These are phyloP conservation scores for Philaethria dido DNA, from an alignment of 2,888 invertebrate genomes.

Conservation along the genomic window DNA sequence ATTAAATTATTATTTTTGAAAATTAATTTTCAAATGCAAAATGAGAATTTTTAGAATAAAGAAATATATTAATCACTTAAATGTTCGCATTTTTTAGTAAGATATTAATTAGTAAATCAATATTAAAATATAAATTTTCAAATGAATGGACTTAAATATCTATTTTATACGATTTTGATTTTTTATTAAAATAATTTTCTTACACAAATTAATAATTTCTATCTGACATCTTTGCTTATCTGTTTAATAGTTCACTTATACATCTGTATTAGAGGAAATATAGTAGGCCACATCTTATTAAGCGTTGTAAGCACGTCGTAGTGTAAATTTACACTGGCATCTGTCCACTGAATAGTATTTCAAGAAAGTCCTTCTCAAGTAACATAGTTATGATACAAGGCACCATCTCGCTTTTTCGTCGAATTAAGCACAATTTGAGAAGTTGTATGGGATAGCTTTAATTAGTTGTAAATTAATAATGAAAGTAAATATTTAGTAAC, in stretches of 20 bases:
- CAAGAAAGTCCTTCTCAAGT: slow-evolving; percentile 31
- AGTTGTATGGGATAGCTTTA: slow-evolving; percentile 84
- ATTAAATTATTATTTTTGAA: too few species aligned
- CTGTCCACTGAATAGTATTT: slow-evolving; percentile 35
- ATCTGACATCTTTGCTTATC: neutral
- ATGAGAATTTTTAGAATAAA: too few species aligned
- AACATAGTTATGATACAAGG: slow-evolving; percentile 33
- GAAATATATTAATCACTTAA: too few species aligned
- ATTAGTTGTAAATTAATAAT: slow-evolving; percentile 67
- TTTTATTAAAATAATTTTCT: neutral
- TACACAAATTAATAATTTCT: too few species aligned
- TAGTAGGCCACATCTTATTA: slow-evolving; percentile 31
- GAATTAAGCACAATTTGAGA: slow-evolving; percentile 72
- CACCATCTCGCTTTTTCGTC: slow-evolving; percentile 59
- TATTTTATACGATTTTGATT: too few species aligned
- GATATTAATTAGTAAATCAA: too few species aligned
- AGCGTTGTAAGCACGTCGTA: slow-evolving; percentile 37
- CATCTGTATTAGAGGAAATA: slow-evolving; percentile 16
- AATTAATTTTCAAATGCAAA: too few species aligned
- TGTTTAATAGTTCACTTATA: neutral
- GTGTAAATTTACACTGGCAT: slow-evolving; percentile 28
- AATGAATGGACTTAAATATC: too few species aligned
- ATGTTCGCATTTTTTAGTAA: too few species aligned
- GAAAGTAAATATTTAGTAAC: slow-evolving; percentile 52
- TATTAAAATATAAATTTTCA: too few species aligned